Evolutionary conservation across 1,140 invertebrate genomes (phyloP).

Genomic region (Drosophila biarmipes): DNA sequence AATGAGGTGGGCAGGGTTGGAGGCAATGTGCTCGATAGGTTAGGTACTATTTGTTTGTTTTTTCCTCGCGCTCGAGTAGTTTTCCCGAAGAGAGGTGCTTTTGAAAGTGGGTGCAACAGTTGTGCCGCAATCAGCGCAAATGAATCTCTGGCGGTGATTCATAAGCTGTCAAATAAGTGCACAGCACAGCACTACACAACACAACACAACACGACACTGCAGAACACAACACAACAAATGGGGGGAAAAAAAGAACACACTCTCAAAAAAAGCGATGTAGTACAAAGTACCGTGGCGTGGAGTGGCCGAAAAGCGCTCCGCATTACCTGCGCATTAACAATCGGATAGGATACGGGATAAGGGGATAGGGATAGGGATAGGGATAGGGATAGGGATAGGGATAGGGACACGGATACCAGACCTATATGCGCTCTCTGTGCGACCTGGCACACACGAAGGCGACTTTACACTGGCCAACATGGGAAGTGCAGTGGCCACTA

Average conservation of each 20-base stretch:
- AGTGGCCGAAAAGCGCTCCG: conserved; percentile 11
- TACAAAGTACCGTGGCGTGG: neutral
- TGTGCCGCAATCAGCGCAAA: conserved; percentile 12
- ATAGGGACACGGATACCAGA: neutral
- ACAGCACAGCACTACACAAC: neutral
- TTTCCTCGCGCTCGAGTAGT: neutral
- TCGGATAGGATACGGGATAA: conserved; percentile 1
- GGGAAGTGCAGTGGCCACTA: conserved; percentile 12
- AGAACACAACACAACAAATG: neutral
- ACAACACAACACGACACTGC: neutral
- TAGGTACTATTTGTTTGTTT: neutral
- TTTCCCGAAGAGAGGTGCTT: neutral
- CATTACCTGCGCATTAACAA: conserved; percentile 16
- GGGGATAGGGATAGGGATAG: neutral
- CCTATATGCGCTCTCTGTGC: neutral
- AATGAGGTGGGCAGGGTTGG: neutral
- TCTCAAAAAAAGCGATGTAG: neutral
- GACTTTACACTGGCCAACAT: conserved; percentile 10
- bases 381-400: neutral
- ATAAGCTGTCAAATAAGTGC: conserved; percentile 14
- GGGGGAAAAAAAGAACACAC: neutral
- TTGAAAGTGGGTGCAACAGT: conserved; percentile 11
- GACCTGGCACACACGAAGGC: conserved; percentile 4
- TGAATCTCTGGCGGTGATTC: conserved; percentile 12
- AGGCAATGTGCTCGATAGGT: neutral